Base-by-base conservation (phyloP, 1,140 invertebrate species). In the Epicauta chinensis region DNA sequence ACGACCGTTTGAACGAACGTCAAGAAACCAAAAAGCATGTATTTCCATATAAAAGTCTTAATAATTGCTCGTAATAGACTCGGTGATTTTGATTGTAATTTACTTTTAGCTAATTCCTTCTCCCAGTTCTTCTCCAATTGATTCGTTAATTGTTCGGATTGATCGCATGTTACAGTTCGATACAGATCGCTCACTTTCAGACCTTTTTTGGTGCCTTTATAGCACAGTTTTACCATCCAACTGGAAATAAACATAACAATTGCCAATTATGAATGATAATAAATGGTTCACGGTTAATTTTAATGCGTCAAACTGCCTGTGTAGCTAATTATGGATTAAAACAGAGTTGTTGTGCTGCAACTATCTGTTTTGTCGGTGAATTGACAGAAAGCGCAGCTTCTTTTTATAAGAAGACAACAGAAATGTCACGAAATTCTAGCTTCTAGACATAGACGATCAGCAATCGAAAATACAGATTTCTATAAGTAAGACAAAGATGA, bases 121-220 rank as follows among this genome's bases (percentile, higher is more conserved):
- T 63, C 68, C 77, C 77, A 79, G 13, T 69, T 43, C 40, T 72
- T 71, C 59, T 75, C 69, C 29, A 80, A 53, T 46, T 70, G 69
- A 51, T 74, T 67, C 1, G 77, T 77, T 16, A 73, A 36, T 11
- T 61, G 42, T 32, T 73, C 70, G 0, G 67, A 69, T 52, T 60
- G 52, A 31, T 68, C 56, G 0, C 46, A 32, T 15, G 56, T 45
- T 12, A 59, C n/a, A 0, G 56, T 55, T 55, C 64, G 61, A 41
- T 66, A 68, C 15, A 69, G 34, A 54, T 68, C 65, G 14, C 51
- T 23, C 0, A 64, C 43, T 40, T 65, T 49, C n/a, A 69, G 50
- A 16, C 59, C 56, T 35, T 55, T 41, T 51, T 56, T 59, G 1
- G 49, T 57, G 17, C 61, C 62, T 49, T 59, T 59, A 13, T 59